Conservation (phyloP, 2,888 invertebrate genomes). For the Meteorus cinctellus region DNA sequence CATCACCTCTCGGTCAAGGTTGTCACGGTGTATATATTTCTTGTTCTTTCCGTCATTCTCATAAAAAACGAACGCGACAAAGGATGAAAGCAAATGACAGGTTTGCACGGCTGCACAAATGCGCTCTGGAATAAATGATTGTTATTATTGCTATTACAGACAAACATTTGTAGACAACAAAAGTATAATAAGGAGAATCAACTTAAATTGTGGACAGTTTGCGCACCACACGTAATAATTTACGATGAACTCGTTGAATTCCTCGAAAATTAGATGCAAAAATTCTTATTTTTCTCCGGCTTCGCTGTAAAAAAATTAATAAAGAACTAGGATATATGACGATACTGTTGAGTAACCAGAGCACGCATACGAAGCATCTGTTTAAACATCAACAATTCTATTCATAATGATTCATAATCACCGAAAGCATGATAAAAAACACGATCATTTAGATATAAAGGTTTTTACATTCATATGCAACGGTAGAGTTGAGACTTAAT, state of each 20-base stretch:
- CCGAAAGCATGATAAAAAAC: not conserved
- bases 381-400: not conserved
- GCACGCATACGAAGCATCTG: too few relatives aligned
- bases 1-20: slow-evolving; percentile 23
- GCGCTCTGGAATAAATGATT: slow-evolving; percentile 14
- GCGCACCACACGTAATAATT: slow-evolving; percentile 6
- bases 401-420: not conserved
- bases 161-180: not conserved
- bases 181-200: too few relatives aligned
- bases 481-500: too few relatives aligned
- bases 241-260: not conserved
- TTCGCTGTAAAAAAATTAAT: too few relatives aligned
- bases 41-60: not conserved
- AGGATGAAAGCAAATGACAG: slow-evolving; percentile 11
- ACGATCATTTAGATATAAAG: not conserved
- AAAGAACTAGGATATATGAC: too few relatives aligned
- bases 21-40: not conserved
- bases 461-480: too few relatives aligned
- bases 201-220: too few relatives aligned
- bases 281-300: too few relatives aligned
- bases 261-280: not conserved
- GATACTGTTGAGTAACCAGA: too few relatives aligned
- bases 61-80: slow-evolving; percentile 1
- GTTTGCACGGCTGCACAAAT: not conserved
- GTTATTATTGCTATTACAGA: slow-evolving; percentile 29